These are phyloP conservation scores for Erannis defoliaria DNA, from an alignment of 2,888 invertebrate species.

Conservation along the genomic window DNA sequence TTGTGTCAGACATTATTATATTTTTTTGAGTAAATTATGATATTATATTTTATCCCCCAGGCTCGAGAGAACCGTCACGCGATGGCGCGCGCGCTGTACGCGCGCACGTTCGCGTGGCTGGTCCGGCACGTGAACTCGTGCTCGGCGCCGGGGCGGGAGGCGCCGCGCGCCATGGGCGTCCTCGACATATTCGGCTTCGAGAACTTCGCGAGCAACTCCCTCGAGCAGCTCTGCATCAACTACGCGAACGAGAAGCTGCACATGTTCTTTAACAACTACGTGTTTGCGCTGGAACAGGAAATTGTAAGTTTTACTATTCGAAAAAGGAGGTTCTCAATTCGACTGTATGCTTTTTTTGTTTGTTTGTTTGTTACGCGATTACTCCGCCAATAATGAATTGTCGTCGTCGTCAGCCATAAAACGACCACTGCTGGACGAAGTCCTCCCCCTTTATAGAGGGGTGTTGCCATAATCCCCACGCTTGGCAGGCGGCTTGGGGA, in stretches of 20 bases:
- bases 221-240: constrained; percentile 97
- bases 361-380: not conserved
- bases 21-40: no score
- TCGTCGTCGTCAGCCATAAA: no score
- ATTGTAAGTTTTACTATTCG: constrained; percentile 95
- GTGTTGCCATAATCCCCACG: no score
- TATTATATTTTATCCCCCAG: no score
- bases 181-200: constrained; percentile 98
- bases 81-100: constrained; percentile 96
- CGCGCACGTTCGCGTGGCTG: constrained; percentile 96
- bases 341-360: not conserved
- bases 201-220: constrained; percentile 95
- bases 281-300: constrained; percentile 97
- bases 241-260: constrained; percentile 98
- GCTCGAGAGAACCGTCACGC: constrained; percentile 96
- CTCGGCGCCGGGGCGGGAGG: constrained; percentile 95
- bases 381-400: no score
- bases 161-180: constrained; percentile 92
- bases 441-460: no score
- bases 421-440: no score
- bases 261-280: constrained; percentile 98
- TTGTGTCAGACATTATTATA: no score
- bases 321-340: no score
- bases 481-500: no score
- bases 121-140: constrained; percentile 97